Evolutionary conservation across 2,888 invertebrate species (phyloP).

Genomic region (Microdon myrmicae): DNA sequence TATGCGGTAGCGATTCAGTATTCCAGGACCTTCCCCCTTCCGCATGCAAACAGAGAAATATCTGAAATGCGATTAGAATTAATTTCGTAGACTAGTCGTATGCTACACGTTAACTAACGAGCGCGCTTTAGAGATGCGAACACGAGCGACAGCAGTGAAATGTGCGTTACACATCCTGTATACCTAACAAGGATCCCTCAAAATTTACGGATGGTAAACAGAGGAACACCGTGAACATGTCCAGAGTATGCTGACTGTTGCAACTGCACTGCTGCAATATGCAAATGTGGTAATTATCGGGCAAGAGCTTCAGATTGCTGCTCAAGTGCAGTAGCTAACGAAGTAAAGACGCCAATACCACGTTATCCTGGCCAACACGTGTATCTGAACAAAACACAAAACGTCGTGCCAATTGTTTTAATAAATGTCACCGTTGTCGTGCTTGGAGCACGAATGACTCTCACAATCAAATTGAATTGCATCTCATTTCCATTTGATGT

Average conservation of each 20-base stretch:
- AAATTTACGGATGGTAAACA: conserved; percentile 31
- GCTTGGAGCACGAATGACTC: conserved; percentile 1
- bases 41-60: conserved; percentile 32
- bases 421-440: conserved; percentile 29
- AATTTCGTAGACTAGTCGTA: conserved; percentile 35
- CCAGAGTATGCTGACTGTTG: background rate
- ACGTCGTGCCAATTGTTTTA: conserved; percentile 45
- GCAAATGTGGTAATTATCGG: conserved; percentile 42
- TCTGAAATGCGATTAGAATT: conserved; percentile 47
- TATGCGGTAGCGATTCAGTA: conserved; percentile 40
- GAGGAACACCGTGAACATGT: conserved; percentile 7
- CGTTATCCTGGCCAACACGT: conserved; percentile 22
- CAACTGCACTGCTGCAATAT: conserved; percentile 40
- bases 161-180: conserved; percentile 39
- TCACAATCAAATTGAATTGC: conserved; percentile 27
- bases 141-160: conserved; percentile 14
- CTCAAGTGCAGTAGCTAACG: conserved; percentile 15
- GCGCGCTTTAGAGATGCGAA: conserved; percentile 8
- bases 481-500: conserved; percentile 36
- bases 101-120: no score
- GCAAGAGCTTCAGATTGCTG: conserved; percentile 19
- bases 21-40: conserved; percentile 9
- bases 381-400: conserved; percentile 48
- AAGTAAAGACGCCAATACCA: conserved; percentile 18
- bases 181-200: conserved; percentile 20